These are phyloP conservation scores for Steinernema scapterisci DNA, from an alignment of 2,888 invertebrate genomes.

Conservation along the genomic window DNA sequence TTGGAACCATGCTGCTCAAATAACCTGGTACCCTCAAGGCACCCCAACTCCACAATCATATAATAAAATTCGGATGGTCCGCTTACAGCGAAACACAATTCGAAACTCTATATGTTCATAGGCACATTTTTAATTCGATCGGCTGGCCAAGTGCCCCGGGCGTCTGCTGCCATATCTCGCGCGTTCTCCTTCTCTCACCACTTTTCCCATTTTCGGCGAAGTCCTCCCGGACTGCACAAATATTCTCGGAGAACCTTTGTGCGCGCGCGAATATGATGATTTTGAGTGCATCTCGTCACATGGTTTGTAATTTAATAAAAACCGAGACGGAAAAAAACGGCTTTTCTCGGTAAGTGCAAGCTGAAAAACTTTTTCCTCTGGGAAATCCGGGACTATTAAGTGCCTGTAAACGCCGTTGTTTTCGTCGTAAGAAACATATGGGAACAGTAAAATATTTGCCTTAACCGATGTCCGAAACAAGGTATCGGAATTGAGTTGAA, in stretches of 20 bases:
- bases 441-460: no score
- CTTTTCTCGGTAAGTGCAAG: background rate
- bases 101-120: slow-evolving; percentile 18
- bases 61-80: background rate
- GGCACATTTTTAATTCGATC: slow-evolving; percentile 22
- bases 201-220: slow-evolving; percentile 11
- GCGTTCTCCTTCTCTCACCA: background rate
- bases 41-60: no score
- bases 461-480: no score
- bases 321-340: no score
- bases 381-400: no score
- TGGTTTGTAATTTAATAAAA: background rate
- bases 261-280: background rate
- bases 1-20: no score
- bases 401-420: no score
- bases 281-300: background rate
- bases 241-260: no score
- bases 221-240: background rate
- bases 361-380: background rate
- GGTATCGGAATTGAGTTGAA: no score
- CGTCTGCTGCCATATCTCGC: background rate
- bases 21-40: no score
- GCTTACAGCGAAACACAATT: slow-evolving; percentile 19
- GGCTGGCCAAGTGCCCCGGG: background rate
- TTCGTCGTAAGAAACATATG: no score